phyloP scores from a whole-genome alignment of 2,797 vertebrate genomes.

The Sebastes baramenuke region DNA sequence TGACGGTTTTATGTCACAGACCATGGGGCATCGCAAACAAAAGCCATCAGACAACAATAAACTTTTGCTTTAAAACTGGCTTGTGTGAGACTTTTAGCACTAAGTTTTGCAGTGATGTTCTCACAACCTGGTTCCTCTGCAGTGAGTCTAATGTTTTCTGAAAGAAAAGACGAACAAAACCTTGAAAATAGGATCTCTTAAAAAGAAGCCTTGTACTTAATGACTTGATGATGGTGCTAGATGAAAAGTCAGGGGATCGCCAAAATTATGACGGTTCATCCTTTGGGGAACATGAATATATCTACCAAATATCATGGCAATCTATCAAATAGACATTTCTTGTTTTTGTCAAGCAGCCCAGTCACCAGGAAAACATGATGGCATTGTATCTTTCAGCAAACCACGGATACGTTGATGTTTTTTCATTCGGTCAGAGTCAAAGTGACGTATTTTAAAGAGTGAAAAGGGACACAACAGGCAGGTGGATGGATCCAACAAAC shows the following conservation, averaged over 20 bases:
- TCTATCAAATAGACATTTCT: not conserved
- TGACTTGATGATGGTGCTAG: not conserved
- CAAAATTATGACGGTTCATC: not conserved
- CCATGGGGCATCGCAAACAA: conserved; percentile 19
- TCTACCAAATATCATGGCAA: not conserved
- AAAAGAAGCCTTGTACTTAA: not conserved
- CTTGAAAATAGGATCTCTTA: not conserved
- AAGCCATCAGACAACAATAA: conserved; percentile 15
- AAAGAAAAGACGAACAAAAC: not conserved
- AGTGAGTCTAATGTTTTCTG: not conserved
- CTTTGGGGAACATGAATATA: not conserved
- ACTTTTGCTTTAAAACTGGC: not conserved
- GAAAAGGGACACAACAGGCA: too few species aligned
- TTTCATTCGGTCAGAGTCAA: not conserved
- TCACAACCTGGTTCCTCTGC: not conserved
- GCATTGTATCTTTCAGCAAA: too few species aligned
- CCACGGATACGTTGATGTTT: too few species aligned
- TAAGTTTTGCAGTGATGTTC: not conserved
- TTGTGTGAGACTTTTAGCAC: not conserved
- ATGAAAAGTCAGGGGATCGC: not conserved
- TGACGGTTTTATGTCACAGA: conserved; percentile 1
- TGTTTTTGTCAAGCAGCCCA: too few species aligned
- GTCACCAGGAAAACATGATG: too few species aligned
- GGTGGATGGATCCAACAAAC: too few species aligned
- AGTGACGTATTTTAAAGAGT: too few species aligned